Base-by-base conservation (phyloP, 2,888 invertebrate genomes). In the Sarcophaga caerulescens region DNA sequence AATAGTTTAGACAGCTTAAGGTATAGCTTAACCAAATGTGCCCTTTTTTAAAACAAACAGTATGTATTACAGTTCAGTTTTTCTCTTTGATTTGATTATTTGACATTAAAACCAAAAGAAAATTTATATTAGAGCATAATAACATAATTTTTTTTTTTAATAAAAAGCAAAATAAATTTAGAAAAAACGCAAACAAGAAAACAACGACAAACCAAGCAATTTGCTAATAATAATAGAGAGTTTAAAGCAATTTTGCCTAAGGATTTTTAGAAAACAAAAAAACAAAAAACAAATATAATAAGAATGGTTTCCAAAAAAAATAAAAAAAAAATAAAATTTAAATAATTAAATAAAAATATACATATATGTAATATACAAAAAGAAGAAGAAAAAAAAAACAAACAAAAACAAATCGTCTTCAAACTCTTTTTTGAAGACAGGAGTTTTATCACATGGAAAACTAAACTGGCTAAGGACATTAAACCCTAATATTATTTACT, bases 11-110 rank as follows among this genome's bases (percentile, higher is more conserved):
- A 75, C 81, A 84, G 86, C 84, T 82, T 87, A 87, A 86, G 81
- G 85, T 14, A 92, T 92, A 93, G 93, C 93, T 93, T 93, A 93
- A 93, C 93, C 93, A 92, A 93, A 93, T 93, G 93, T 93, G 93
- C 93, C 93, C 93, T 93, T 92, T 93, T 86, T 86, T 86, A 86
- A 59, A 86, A 81, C 81, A 78, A 84, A 52, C 11, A 68, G 47
- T 47, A 76, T 80, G 92, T 90, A 92, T 52, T 35, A 92, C 93
- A 21, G 91, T 92, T 93, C 92, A 93, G 92, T 92, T 92, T 93
- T 70, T 76, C 19, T 25, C 44, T 78, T 78, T 70, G 11, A 6
- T 63, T 11, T 70, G 84, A 17, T 14, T 14, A 47, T 52, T 52
- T 52, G 52, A 17, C 4, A 87, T 70, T 75, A 66, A 87, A 86